These are phyloP conservation scores for Eubasilissa regina DNA, from an alignment of 1,140 invertebrate genomes.

Conservation along the genomic window DNA sequence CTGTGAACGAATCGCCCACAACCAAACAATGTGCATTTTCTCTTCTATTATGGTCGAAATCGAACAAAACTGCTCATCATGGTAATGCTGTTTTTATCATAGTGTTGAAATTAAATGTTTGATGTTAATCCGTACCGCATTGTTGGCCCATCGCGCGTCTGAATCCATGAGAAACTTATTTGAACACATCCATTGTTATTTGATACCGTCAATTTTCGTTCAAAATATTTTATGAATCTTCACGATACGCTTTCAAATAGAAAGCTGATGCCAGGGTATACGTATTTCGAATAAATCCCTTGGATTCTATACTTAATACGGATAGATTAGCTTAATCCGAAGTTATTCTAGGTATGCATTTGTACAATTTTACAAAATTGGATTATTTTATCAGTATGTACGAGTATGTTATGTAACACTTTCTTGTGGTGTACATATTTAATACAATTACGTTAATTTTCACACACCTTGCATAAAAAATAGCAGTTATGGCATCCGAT, in stretches of 20 bases:
- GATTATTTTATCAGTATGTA: no score
- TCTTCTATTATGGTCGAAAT: slow-evolving; percentile 5
- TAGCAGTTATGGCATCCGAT: no score
- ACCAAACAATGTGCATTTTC: slow-evolving; percentile 24
- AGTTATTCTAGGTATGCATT: no score
- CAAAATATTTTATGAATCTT: slow-evolving; percentile 29
- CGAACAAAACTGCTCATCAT: slow-evolving; percentile 33
- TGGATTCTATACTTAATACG: no score
- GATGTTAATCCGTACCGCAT: slow-evolving; percentile 9
- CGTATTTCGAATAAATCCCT: no score
- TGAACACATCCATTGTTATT: slow-evolving; percentile 28
- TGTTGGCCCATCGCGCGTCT: neutral
- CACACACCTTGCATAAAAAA: no score
- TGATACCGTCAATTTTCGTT: slow-evolving; percentile 14
- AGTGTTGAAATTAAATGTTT: slow-evolving; percentile 24
- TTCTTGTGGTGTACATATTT: no score
- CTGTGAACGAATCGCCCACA: neutral
- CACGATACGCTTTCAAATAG: slow-evolving; percentile 9
- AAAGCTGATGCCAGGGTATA: neutral
- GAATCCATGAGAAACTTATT: slow-evolving; percentile 22
- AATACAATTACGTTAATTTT: no score
- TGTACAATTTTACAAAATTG: no score
- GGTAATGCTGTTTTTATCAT: neutral
- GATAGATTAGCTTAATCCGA: no score
- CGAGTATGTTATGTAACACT: no score